Percentiles rank a stretch among this genome's conserved stretches.
These are phyloP conservation scores for Aphrophora alni DNA, from an alignment of 2,888 invertebrate species.

Conservation along the genomic window DNA sequence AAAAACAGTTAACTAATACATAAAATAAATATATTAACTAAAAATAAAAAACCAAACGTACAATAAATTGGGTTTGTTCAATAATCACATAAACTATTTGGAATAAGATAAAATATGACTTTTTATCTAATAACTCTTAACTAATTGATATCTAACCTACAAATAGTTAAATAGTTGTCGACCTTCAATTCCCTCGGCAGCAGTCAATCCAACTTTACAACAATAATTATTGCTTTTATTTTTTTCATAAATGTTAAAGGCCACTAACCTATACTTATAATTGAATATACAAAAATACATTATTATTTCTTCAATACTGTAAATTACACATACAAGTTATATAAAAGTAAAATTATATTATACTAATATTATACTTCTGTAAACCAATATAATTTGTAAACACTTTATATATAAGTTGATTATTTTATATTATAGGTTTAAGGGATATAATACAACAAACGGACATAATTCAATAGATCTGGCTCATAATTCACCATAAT, in stretches of 20 bases:
- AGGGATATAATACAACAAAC: too few relatives aligned
- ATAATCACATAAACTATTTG: constrained; percentile 4
- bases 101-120: background rate
- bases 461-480: too few relatives aligned
- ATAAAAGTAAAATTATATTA: background rate
- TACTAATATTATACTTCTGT: too few relatives aligned
- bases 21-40: constrained; percentile 27
- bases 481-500: too few relatives aligned
- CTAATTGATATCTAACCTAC: background rate
- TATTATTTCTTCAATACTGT: constrained; percentile 13
- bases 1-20: constrained; percentile 24
- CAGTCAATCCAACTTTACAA: background rate
- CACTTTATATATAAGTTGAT: too few relatives aligned
- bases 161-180: too few relatives aligned
- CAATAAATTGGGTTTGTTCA: constrained; percentile 30
- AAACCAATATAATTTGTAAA: too few relatives aligned
- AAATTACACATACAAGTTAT: constrained; percentile 20
- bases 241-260: constrained; percentile 14
- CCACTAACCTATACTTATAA: constrained; percentile 26
- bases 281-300: constrained; percentile 33
- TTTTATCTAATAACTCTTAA: background rate
- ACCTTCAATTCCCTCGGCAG: background rate
- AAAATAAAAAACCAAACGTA: background rate
- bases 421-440: too few relatives aligned
- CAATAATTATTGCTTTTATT: background rate